Conservation (phyloP, 1,140 invertebrate genomes). For the Centruroides vittatus region DNA sequence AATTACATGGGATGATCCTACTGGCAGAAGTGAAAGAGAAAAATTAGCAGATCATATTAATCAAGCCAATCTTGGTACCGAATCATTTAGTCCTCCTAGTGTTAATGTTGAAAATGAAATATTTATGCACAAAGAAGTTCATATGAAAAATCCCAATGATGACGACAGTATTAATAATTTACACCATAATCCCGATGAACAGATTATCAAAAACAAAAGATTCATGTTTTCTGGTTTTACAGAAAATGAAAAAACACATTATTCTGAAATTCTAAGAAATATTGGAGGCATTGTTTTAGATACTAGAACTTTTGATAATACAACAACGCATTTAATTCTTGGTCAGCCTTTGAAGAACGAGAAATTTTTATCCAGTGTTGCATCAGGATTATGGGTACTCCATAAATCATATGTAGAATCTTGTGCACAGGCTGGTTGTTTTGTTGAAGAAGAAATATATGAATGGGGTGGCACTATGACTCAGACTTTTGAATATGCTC, state of each 20-base stretch:
- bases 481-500: neutral
- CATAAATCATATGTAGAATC: constrained; percentile 58
- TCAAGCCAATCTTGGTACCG: neutral
- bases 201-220: constrained; percentile 4
- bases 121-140: neutral
- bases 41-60: constrained; percentile 8
- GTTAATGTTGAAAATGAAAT: neutral
- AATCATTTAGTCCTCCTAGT: too few relatives aligned
- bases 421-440: constrained; percentile 42
- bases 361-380: constrained; percentile 66
- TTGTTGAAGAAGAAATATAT: constrained; percentile 33
- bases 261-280: constrained; percentile 37
- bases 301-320: constrained; percentile 43
- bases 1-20: constrained; percentile 34
- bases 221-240: constrained; percentile 33
- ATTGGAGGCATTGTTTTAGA: constrained; percentile 52
- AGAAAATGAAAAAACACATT: constrained; percentile 28
- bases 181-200: neutral
- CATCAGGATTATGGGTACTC: constrained; percentile 73
- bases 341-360: constrained; percentile 58
- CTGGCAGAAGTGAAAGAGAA: constrained; percentile 25
- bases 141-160: neutral
- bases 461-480: constrained; percentile 11
- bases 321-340: constrained; percentile 62
- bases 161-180: neutral